Percentiles rank a stretch among this genome's conserved stretches.
Evolutionary conservation across 2,888 invertebrate genomes (phyloP).

Genomic region (Rhamphomyia laevipes): DNA sequence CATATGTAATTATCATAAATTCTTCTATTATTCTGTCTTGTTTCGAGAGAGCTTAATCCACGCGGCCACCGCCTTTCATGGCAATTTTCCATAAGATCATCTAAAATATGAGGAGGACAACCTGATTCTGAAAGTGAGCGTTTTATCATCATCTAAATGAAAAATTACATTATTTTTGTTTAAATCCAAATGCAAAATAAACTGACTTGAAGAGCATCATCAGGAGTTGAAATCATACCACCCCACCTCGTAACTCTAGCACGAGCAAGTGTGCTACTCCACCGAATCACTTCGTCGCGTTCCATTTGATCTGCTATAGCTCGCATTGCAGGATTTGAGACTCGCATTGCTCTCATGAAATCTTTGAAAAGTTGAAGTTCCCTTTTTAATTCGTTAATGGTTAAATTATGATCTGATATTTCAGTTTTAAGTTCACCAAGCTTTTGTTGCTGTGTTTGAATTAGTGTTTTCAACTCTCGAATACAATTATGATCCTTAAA

Average conservation of each 20-base stretch:
- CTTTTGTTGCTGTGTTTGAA: slow-evolving; percentile 78
- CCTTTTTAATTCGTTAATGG: slow-evolving; percentile 79
- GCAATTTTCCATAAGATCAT: slow-evolving; percentile 93
- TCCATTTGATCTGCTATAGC: slow-evolving; percentile 92
- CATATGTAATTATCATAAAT: slow-evolving; percentile 89
- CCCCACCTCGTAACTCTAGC: slow-evolving; percentile 94
- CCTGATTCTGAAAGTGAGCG: slow-evolving; percentile 86
- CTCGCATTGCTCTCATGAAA: slow-evolving; percentile 86
- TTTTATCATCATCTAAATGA: slow-evolving; percentile 76
- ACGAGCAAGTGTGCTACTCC: slow-evolving; percentile 71
- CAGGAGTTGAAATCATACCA: slow-evolving; percentile 97
- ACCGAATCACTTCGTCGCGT: slow-evolving; percentile 80
- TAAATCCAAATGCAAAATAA: neutral
- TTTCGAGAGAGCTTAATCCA: slow-evolving; percentile 83
- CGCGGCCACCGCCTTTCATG: slow-evolving; percentile 94
- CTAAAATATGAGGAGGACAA: slow-evolving; percentile 85
- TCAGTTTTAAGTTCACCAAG: slow-evolving; percentile 78
- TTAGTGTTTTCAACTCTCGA: slow-evolving; percentile 69
- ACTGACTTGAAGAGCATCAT: slow-evolving; percentile 75
- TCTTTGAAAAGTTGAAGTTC: slow-evolving; percentile 83
- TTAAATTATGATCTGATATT: slow-evolving; percentile 71
- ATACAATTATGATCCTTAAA: slow-evolving; percentile 90
- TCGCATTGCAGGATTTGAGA: slow-evolving; percentile 83
- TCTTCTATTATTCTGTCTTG: slow-evolving; percentile 83
- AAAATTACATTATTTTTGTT: neutral